Evolutionary conservation across 2,888 invertebrate species (phyloP), one percentile per base, ranked within the genome.

Genomic region (Rapana venosa): DNA sequence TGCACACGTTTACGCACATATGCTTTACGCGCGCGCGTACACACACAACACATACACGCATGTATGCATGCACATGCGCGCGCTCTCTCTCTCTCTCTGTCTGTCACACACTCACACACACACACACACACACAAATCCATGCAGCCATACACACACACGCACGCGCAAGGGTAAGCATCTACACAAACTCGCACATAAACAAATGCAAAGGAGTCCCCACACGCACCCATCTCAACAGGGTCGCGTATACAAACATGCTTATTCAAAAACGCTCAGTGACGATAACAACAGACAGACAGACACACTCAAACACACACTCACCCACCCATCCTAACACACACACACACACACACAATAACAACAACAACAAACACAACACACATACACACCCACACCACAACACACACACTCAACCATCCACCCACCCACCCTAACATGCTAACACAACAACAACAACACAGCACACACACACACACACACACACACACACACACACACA

Each of bases 31-130:
- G 20, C 83, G 22, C 83, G 20, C 47, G 11, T 47, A 47, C 47
- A 81, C 81, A 81, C 35, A 81, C 81, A 81, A 81, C 81, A 81
- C 81, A 81, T 35, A 81, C 81, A 81, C 56, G 26, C 56, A 84
- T 47, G 26, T 26, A 84, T 56, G 26, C 56, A 47, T 56, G 56
- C 84, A 56, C 56, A 56, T 22, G 15, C 84, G 56, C 36, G n/a
- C n/a, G n/a, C n/a, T n/a, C n/a, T n/a, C n/a, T n/a, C n/a, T n/a
- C n/a, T n/a, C n/a, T n/a, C n/a, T n/a, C n/a, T n/a, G n/a, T n/a
- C n/a, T n/a, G n/a, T n/a, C 84, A 56, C 84, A 56, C 84, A 56
- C 84, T 22, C 84, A 56, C 84, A 56, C 84, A 56, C 84, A 56
- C 84, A 56, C 84, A 56, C 56, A 84, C 84, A 56, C 84, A 84